A percentile compares a stretch with the other conserved stretches of the same genome.
phyloP scores from a whole-genome alignment of 1,140 invertebrate species.

The Drosophila tristis region DNA sequence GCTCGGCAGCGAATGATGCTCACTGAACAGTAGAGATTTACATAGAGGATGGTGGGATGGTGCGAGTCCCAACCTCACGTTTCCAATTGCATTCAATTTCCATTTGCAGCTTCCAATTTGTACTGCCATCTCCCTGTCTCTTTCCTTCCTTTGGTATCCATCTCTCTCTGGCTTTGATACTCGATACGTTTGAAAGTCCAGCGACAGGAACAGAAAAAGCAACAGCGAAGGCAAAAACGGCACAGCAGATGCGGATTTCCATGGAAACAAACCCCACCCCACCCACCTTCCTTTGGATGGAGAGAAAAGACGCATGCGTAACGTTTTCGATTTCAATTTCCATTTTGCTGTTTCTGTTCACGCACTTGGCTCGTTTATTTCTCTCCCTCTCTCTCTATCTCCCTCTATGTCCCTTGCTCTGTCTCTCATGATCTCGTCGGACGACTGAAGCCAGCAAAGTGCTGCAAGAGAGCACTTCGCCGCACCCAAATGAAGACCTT shows the following conservation, averaged over 20 bases:
- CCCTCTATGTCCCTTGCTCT: neutral
- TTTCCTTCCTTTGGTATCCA: constrained; percentile 10
- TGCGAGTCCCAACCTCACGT: constrained; percentile 58
- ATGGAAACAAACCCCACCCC: constrained; percentile 21
- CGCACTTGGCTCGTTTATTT: constrained; percentile 22
- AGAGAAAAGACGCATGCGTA: constrained; percentile 72
- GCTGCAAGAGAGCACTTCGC: neutral
- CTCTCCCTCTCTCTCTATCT: neutral
- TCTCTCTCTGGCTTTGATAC: constrained; percentile 53
- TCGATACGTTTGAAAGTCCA: constrained; percentile 67
- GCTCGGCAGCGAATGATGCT: constrained; percentile 18
- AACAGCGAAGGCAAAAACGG: neutral
- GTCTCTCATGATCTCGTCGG: too few relatives aligned
- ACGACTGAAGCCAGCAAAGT: constrained; percentile 12
- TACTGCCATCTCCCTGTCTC: constrained; percentile 2
- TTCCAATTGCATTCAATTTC: constrained; percentile 67
- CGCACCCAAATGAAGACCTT: constrained; percentile 4
- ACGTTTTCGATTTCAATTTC: constrained; percentile 80
- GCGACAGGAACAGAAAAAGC: constrained; percentile 26
- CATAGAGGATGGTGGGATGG: neutral
- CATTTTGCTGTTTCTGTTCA: constrained; percentile 37
- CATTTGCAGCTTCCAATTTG: constrained; percentile 49
- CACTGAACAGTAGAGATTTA: constrained; percentile 36
- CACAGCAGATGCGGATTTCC: constrained; percentile 14
- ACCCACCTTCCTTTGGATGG: constrained; percentile 21